These are phyloP conservation scores for Phataginus tricuspis DNA, from an alignment of 2,797 vertebrate genomes.

Conservation along the genomic window DNA sequence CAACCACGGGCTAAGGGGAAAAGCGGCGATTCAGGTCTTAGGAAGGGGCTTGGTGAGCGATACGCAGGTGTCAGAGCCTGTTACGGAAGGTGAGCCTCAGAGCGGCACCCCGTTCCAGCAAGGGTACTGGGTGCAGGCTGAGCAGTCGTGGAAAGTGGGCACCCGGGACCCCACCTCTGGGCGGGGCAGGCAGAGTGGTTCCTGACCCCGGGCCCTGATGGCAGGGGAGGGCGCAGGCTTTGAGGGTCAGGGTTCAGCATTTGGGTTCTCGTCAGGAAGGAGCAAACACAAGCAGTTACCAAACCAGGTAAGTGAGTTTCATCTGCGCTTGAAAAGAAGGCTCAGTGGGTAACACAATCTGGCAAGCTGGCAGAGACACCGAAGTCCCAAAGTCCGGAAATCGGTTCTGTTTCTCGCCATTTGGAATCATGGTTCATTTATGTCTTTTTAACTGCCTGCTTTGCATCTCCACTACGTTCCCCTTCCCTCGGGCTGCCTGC, in stretches of 20 bases:
- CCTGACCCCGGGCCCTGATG: neutral
- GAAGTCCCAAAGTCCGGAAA: neutral
- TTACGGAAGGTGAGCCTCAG: neutral
- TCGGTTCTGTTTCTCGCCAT: neutral
- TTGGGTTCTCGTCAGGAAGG: neutral
- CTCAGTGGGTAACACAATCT: neutral
- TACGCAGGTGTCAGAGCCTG: neutral
- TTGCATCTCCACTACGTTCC: rapidly evolving
- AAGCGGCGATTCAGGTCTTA: neutral
- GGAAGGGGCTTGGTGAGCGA: neutral
- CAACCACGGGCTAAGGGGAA: neutral
- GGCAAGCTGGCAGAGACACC: neutral
- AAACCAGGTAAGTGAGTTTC: neutral
- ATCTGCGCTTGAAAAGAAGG: neutral
- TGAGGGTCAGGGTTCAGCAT: neutral
- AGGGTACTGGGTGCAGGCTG: neutral
- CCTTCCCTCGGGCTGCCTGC: neutral
- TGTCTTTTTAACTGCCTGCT: neutral
- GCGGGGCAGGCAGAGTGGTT: neutral
- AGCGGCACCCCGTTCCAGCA: neutral
- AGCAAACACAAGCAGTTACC: neutral
- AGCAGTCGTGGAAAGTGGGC: neutral
- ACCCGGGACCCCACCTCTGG: too few relatives aligned
- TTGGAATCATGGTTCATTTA: neutral
- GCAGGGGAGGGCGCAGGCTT: too few relatives aligned